Evolutionary conservation across 2,797 vertebrate genomes (phyloP), one percentile per base, ranked within the genome.

Genomic region (Hypotaenidia okinawae): DNA sequence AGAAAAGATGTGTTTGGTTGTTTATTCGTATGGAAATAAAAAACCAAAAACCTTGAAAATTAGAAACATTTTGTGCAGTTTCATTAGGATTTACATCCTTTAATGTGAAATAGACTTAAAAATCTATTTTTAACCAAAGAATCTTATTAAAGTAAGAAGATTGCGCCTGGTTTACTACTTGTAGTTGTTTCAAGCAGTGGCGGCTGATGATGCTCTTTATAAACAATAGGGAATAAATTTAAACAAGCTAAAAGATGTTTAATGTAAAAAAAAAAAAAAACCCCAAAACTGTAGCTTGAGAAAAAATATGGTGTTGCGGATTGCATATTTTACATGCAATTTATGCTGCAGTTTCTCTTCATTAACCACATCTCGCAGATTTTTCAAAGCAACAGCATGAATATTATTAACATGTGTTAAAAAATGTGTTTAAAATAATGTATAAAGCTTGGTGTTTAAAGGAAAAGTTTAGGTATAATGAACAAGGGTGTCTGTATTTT

Each of bases 401-500:
- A 97, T 98, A 97, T 96, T 97, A 98, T 98, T 98, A 98, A 97
- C 97, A 98, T 97, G 96, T 97, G 97, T 90, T 97, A 97, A 96
- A 97, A 97, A 97, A 97, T 96, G 90, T 94, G 94, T 94, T 97
- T 96, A 97, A 97, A 97, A 96, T 95, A 97, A 96, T 93, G 95
- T 90, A 95, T 94, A 96, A 97, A 96, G 85, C 94, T 89, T 96
- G 73, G 89, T 66, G 75, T 93, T 97, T 97, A 95, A 96, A 97
- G 95, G 87, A 95, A 96, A 98, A 97, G 76, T 95, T 97, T 95
- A 95, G 89, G 64, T 75, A 27, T 94, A 96, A 97, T 92, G 96
- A 90, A 54, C 67, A 96, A 93, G 93, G 32, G 86, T 91, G 93
- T 92, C 93, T 94, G 84, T 58, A 16, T 73, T 92, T 95, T 94